These are phyloP conservation scores for Alviniconcha marisindica DNA, from an alignment of 1,140 invertebrate genomes.

Conservation along the genomic window DNA sequence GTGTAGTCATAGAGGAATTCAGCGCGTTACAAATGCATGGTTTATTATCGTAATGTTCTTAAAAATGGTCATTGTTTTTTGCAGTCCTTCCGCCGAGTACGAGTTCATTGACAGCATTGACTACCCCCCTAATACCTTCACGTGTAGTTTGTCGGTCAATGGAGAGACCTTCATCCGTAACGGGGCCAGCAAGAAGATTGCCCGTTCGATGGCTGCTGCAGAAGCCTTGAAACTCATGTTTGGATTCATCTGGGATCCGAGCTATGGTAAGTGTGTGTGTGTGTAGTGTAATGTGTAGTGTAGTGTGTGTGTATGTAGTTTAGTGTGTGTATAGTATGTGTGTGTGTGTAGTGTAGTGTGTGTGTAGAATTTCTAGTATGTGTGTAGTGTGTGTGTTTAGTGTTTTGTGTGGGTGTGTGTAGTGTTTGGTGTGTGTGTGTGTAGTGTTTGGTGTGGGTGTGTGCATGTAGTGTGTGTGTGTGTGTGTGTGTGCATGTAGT, in stretches of 20 bases:
- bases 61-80: background rate
- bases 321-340: background rate
- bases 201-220: background rate
- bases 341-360: background rate
- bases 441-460: too few species aligned
- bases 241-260: background rate
- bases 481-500: too few species aligned
- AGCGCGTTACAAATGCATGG: background rate
- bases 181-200: conserved; percentile 6
- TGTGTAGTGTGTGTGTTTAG: too few species aligned
- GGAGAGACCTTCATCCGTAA: conserved; percentile 5
- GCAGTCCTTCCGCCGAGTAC: conserved; percentile 8
- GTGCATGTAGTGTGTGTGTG: too few species aligned
- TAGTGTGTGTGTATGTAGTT: background rate
- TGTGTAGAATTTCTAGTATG: background rate
- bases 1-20: too few species aligned
- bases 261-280: background rate
- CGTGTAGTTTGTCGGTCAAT: background rate
- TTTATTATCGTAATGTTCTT: too few species aligned
- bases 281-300: background rate
- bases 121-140: background rate
- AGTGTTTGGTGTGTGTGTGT: too few species aligned
- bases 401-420: too few species aligned
- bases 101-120: conserved; percentile 11
- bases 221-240: conserved; percentile 4